A percentile compares a stretch with the other conserved stretches of the same genome.
Conservation (phyloP, 2,797 vertebrate species). For the Fringilla coelebs region DNA sequence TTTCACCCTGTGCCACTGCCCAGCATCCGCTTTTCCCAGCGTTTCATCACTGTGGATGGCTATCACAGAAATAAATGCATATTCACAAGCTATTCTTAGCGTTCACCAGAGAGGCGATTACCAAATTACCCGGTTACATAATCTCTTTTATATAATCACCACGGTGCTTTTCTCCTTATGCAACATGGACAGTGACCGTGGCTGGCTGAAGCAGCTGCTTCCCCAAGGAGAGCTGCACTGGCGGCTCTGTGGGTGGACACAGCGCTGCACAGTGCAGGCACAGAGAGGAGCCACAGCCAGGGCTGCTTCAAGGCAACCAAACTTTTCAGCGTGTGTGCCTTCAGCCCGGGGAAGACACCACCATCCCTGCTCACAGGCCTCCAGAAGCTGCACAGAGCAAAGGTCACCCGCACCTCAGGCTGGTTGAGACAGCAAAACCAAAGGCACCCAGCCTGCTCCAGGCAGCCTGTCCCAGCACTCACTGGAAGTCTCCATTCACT, state of each 20-base stretch:
- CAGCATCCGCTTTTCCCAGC: neutral
- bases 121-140: constrained; percentile 55
- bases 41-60: neutral
- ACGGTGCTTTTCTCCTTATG: constrained; percentile 5
- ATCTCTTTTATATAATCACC: constrained; percentile 62
- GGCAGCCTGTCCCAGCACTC: neutral
- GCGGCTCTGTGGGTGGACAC: fast-evolving
- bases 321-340: neutral
- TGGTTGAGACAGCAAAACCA: neutral
- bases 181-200: neutral
- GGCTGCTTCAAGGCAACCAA: fast-evolving
- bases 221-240: neutral
- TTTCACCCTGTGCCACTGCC: neutral
- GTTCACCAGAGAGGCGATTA: constrained; percentile 23
- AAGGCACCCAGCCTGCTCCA: fast-evolving
- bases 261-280: fast-evolving
- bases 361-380: neutral
- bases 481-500: neutral
- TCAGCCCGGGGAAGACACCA: fast-evolving
- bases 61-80: neutral
- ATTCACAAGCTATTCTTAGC: constrained; percentile 23
- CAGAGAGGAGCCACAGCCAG: fast-evolving
- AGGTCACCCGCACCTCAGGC: neutral
- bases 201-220: neutral
- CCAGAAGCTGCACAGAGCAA: neutral